phyloP scores from a whole-genome alignment of 2,888 invertebrate genomes.

The Brachypalpus laphriformis region DNA sequence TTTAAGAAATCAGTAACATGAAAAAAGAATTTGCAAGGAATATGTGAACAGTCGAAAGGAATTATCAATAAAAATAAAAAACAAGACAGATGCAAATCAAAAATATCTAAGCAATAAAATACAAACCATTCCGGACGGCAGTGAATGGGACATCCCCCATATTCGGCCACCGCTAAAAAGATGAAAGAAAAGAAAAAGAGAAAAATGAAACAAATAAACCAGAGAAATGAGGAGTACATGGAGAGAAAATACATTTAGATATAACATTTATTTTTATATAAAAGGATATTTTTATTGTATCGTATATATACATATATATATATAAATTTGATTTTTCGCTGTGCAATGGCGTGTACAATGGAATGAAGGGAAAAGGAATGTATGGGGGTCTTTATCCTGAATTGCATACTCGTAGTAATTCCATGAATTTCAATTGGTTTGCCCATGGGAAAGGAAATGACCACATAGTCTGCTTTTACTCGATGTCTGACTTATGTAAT shows the following conservation, averaged over 20 bases:
- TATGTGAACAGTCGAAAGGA: slow-evolving; percentile 33
- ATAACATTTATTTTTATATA: neutral
- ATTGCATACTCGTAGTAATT: too few relatives aligned
- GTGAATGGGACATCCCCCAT: slow-evolving; percentile 83
- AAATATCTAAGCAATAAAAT: slow-evolving; percentile 73
- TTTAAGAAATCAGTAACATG: slow-evolving; percentile 56
- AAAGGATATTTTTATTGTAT: too few relatives aligned
- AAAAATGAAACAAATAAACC: slow-evolving; percentile 4
- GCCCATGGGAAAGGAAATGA: too few relatives aligned
- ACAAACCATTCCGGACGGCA: slow-evolving; percentile 83
- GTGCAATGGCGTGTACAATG: slow-evolving; percentile 17
- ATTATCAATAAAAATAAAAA: slow-evolving; percentile 55
- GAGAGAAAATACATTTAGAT: slow-evolving; percentile 3
- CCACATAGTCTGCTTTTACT: too few relatives aligned
- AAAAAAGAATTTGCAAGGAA: slow-evolving; percentile 52
- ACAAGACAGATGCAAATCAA: slow-evolving; percentile 66
- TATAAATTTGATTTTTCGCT: neutral
- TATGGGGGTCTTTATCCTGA: neutral
- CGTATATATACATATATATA: neutral
- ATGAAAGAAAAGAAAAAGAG: slow-evolving; percentile 56
- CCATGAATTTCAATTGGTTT: too few relatives aligned
- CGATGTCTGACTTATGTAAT: too few relatives aligned
- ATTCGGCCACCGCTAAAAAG: slow-evolving; percentile 82
- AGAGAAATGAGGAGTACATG: neutral
- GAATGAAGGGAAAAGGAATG: neutral